A percentile compares a stretch with the other conserved stretches of the same genome.
These are phyloP conservation scores for Dryobates pubescens DNA, from an alignment of 2,797 vertebrate genomes.

Conservation along the genomic window DNA sequence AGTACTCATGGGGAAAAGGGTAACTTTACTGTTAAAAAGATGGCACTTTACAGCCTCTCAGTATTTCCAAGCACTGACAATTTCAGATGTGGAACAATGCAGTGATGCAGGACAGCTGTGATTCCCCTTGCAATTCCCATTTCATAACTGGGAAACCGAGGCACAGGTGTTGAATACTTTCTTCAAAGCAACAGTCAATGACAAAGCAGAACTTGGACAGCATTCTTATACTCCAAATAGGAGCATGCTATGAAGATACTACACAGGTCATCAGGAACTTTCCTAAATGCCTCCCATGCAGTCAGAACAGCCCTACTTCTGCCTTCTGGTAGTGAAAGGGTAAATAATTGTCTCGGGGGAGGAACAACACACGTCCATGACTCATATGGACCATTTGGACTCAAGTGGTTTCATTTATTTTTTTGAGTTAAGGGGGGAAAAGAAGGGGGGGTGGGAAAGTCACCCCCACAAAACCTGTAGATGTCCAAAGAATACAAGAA, in stretches of 20 bases:
- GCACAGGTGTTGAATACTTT: background rate
- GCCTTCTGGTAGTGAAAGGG: background rate
- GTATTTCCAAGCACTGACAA: slow-evolving; percentile 25
- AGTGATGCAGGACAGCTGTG: background rate
- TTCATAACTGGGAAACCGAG: background rate
- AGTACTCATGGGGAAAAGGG: slow-evolving; percentile 44
- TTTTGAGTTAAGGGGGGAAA: background rate
- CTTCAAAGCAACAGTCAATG: background rate
- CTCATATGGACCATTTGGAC: slow-evolving; percentile 13
- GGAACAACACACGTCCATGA: background rate
- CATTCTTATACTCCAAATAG: background rate
- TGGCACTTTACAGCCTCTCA: slow-evolving; percentile 24
- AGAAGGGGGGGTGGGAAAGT: background rate
- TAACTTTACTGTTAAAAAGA: slow-evolving; percentile 40
- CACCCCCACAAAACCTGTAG: slow-evolving; percentile 12
- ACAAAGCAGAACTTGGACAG: background rate
- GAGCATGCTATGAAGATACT: background rate
- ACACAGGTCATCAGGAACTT: background rate
- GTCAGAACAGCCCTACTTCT: background rate
- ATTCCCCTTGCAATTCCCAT: background rate
- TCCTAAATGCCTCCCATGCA: background rate
- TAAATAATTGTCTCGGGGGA: background rate
- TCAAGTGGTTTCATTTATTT: slow-evolving; percentile 5
- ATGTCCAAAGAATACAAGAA: slow-evolving; percentile 11
- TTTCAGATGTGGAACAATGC: background rate